Base-by-base conservation (phyloP, 2,888 invertebrate species). In the Pseudeuparius sepicola region DNA sequence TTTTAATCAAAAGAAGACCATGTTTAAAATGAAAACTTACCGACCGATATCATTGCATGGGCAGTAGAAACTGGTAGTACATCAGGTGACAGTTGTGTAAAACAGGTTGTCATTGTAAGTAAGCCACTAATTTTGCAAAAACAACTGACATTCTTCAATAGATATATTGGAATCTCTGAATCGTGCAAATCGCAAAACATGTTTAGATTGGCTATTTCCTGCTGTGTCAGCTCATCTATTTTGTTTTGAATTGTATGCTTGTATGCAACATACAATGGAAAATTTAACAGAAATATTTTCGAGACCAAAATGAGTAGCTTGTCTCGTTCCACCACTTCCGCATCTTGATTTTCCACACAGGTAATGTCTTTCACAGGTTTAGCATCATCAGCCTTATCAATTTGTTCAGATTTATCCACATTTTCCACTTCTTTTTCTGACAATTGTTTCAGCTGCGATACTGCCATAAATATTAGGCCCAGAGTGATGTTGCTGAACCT, bases 111-210 rank as follows among this genome's bases (percentile, higher is more conserved):
- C 77, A 93, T 85, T 18, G 87, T 79, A 55, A 82, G 77, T 40
- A 93, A 78, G 15, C 92, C 93, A 40, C 88, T 88, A 45, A 81
- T 75, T 60, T 90, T 89, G 63, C 92, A 92, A 65, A 93, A 93
- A 53, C 88, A 72, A 50, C 85, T 85, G n/a, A 93, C 90, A 65
- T 93, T 92, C 36, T 89, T 75, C 40, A 93, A 69, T 44, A 93
- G 69, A 60, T 86, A 87, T 38, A 89, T 81, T 14, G 92, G 89
- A 55, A 92, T 84, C 63, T 93, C 93, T 35, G 88, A 84, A 63
- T 94, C 93, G 65, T 92, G 84, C 31, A 92, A 70, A 66, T 93
- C 92, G 66, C 92, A 92, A 58, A 80, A 88, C 43, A 79, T 73
- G 60, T 80, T 79, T 44, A 84, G 64, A 50, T 72, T 74, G 51